Evolutionary conservation across 2,888 invertebrate genomes (phyloP).

Genomic region (Leptodirus hochenwartii): DNA sequence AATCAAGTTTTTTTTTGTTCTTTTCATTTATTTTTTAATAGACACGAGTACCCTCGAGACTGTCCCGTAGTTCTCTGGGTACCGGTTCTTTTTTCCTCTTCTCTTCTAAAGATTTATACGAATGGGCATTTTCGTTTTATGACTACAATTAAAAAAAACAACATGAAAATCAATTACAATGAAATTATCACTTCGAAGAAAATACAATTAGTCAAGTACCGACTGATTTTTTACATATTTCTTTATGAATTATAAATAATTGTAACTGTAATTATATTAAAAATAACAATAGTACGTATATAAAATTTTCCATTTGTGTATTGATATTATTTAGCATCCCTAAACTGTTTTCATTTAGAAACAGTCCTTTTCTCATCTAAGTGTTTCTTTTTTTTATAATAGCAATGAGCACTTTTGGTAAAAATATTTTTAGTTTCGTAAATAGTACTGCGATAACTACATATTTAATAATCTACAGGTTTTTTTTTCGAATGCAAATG

Average conservation of each 20-base stretch:
- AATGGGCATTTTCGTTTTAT: neutral
- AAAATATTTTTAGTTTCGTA: slow-evolving; percentile 36
- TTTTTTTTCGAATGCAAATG: too few relatives aligned
- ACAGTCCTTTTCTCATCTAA: neutral
- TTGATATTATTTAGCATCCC: too few relatives aligned
- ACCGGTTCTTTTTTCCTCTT: too few relatives aligned
- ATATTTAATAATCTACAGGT: slow-evolving; percentile 15
- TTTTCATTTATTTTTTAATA: slow-evolving; percentile 5
- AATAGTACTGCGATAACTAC: slow-evolving; percentile 19
- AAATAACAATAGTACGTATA: too few relatives aligned
- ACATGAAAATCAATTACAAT: slow-evolving; percentile 1
- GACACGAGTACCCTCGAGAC: too few relatives aligned
- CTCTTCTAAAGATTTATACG: neutral
- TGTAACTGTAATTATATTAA: too few relatives aligned
- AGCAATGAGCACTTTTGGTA: slow-evolving; percentile 55
- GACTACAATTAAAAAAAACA: neutral
- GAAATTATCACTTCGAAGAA: neutral
- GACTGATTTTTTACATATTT: too few relatives aligned
- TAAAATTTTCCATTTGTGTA: too few relatives aligned
- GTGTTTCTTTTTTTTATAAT: slow-evolving; percentile 25
- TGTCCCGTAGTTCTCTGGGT: too few relatives aligned
- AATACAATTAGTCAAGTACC: too few relatives aligned
- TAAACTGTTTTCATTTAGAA: too few relatives aligned
- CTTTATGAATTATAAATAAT: too few relatives aligned
- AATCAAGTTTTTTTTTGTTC: slow-evolving; percentile 6